Evolutionary conservation across 2,888 invertebrate genomes (phyloP).

Genomic region (Xestoiulus laeticollis): DNA sequence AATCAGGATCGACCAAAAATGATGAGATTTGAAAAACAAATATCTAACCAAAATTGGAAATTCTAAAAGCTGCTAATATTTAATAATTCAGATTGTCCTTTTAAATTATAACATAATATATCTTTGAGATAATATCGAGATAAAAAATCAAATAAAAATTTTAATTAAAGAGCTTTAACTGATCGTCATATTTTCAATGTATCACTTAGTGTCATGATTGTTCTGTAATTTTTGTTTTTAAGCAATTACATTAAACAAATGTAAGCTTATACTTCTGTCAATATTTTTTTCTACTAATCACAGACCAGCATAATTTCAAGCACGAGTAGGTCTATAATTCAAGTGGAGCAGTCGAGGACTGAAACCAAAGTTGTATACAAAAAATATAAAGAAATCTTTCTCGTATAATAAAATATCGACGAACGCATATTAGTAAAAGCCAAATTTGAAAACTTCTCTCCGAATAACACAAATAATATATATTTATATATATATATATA

Average conservation of each 20-base stretch:
- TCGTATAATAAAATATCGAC: conserved; percentile 16
- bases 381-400: conserved; percentile 27
- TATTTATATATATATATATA: not conserved
- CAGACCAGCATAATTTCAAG: not conserved
- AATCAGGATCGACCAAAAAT: too few relatives aligned
- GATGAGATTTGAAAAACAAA: too few relatives aligned
- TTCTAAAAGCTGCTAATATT: too few relatives aligned
- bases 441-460: conserved; percentile 8
- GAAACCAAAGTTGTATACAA: conserved; percentile 2
- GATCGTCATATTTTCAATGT: not conserved
- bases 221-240: not conserved
- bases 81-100: too few relatives aligned
- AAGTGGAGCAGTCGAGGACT: not conserved
- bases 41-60: too few relatives aligned
- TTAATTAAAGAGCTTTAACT: not conserved
- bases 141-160: not conserved
- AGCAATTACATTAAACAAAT: not conserved
- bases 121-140: too few relatives aligned
- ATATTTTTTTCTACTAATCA: not conserved
- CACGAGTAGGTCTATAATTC: not conserved
- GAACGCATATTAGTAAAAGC: conserved; percentile 31
- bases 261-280: not conserved
- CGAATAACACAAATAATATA: conserved; percentile 5
- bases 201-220: not conserved
- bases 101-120: too few relatives aligned